These are phyloP conservation scores for Ceratina japonica DNA, from an alignment of 1,140 invertebrate genomes.

Conservation along the genomic window DNA sequence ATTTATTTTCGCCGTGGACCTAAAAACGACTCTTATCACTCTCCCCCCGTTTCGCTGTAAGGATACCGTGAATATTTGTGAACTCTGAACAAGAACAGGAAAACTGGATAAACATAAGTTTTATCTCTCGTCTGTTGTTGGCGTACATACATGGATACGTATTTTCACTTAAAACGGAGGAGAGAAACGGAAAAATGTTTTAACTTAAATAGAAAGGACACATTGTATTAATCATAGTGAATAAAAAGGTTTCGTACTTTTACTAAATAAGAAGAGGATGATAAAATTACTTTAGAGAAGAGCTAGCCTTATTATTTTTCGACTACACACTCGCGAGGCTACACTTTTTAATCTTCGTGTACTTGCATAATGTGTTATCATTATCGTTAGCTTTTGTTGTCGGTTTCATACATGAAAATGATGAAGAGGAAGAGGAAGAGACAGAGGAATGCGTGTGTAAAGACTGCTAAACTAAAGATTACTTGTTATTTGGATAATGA, in stretches of 20 bases:
- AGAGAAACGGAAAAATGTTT: slow-evolving; percentile 27
- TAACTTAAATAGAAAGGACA: slow-evolving; percentile 34
- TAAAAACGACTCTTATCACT: slow-evolving; percentile 37
- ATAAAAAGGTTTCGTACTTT: slow-evolving; percentile 59
- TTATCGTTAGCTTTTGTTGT: slow-evolving; percentile 69
- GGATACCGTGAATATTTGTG: slow-evolving; percentile 44
- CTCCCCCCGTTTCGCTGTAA: slow-evolving; percentile 51
- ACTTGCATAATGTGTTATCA: slow-evolving; percentile 71
- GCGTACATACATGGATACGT: not conserved
- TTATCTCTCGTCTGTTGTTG: no score
- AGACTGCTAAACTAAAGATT: slow-evolving; percentile 70
- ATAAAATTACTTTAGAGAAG: slow-evolving; percentile 47
- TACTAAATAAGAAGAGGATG: slow-evolving; percentile 53
- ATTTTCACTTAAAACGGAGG: slow-evolving; percentile 50
- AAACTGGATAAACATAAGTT: not conserved
- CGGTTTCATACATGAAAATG: slow-evolving; percentile 45
- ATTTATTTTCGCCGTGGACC: slow-evolving; percentile 64
- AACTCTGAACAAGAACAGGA: slow-evolving; percentile 31
- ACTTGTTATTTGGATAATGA: slow-evolving; percentile 67
- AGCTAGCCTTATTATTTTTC: slow-evolving; percentile 60
- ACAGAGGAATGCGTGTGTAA: slow-evolving; percentile 62
- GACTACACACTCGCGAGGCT: slow-evolving; percentile 56
- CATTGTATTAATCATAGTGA: slow-evolving; percentile 55
- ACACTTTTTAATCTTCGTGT: slow-evolving; percentile 68
- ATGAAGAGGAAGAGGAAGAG: not conserved